These are phyloP conservation scores for Orbicella faveolata DNA, from an alignment of 64 coral and sea anemone species.

Conservation along the genomic window DNA sequence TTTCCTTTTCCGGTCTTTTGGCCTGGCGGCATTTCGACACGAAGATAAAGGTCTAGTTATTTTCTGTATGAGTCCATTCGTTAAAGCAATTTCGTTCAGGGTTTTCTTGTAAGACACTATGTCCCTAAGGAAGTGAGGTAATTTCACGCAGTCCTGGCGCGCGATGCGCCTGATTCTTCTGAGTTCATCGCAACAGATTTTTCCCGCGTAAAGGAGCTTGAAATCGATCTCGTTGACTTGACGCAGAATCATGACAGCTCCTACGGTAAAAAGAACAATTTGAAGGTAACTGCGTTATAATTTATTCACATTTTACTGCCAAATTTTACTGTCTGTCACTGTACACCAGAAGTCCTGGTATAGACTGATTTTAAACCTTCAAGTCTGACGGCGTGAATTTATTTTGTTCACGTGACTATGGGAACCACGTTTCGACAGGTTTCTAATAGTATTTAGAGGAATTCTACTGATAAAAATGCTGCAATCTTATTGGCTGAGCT, in stretches of 20 bases:
- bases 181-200: constrained; percentile 76
- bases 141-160: constrained; percentile 53
- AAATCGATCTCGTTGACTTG: constrained; percentile 82
- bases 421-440: too few species aligned
- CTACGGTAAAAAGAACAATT: neutral
- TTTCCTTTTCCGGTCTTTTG: constrained; percentile 38
- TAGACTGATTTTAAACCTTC: too few species aligned
- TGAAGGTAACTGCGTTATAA: neutral
- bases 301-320: too few species aligned
- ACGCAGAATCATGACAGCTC: constrained; percentile 67
- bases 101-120: constrained; percentile 45
- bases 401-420: too few species aligned
- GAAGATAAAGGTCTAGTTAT: constrained; percentile 52
- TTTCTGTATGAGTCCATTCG: constrained; percentile 62
- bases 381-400: too few species aligned
- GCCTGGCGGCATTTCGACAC: constrained; percentile 7
- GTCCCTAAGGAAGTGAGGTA: constrained; percentile 74
- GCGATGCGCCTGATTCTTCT: constrained; percentile 65
- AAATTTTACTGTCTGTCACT: too few species aligned
- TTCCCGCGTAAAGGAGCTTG: constrained; percentile 77
- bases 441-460: too few species aligned
- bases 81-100: constrained; percentile 59
- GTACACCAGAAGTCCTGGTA: too few species aligned
- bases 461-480: too few species aligned
- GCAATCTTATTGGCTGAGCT: too few species aligned